These are phyloP conservation scores for pig (Sus scrofa) DNA, from an alignment of 2,113 vertebrate genomes.

Conservation along the genomic window DNA sequence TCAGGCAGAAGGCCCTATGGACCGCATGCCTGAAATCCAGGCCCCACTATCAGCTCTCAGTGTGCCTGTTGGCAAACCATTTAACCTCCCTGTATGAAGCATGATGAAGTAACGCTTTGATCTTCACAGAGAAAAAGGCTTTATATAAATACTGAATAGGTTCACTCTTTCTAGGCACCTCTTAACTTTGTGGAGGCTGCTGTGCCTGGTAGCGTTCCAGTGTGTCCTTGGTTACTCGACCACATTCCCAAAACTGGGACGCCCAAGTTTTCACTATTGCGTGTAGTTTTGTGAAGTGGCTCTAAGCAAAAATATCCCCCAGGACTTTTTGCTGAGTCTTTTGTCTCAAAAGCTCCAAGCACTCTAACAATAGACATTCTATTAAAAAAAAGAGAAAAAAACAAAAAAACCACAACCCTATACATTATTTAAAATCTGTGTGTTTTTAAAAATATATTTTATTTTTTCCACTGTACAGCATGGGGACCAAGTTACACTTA, in stretches of 20 bases:
- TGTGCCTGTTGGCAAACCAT: background rate
- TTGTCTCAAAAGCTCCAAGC: slow-evolving; percentile 59
- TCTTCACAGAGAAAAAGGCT: slow-evolving; percentile 51
- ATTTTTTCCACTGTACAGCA: no score
- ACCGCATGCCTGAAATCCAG: background rate
- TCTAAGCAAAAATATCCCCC: slow-evolving; percentile 61
- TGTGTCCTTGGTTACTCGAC: background rate
- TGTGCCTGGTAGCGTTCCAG: slow-evolving; percentile 43
- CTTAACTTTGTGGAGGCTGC: slow-evolving; percentile 50
- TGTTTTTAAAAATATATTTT: no score
- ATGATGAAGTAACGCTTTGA: slow-evolving; percentile 75
- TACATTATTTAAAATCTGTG: slow-evolving; percentile 73
- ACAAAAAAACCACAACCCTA: background rate
- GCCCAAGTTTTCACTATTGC: slow-evolving; percentile 49
- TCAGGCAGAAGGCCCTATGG: background rate
- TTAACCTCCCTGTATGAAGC: slow-evolving; percentile 70
- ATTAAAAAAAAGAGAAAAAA: background rate
- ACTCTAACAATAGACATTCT: background rate
- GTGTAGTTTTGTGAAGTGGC: slow-evolving; percentile 52
- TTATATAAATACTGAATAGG: slow-evolving; percentile 64
- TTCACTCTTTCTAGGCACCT: background rate
- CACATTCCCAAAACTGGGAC: background rate
- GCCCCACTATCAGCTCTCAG: background rate
- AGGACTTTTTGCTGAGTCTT: slow-evolving; percentile 28
- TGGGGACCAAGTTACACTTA: no score